Conservation (phyloP, 2,113 vertebrate species). For the Bos indicus region DNA sequence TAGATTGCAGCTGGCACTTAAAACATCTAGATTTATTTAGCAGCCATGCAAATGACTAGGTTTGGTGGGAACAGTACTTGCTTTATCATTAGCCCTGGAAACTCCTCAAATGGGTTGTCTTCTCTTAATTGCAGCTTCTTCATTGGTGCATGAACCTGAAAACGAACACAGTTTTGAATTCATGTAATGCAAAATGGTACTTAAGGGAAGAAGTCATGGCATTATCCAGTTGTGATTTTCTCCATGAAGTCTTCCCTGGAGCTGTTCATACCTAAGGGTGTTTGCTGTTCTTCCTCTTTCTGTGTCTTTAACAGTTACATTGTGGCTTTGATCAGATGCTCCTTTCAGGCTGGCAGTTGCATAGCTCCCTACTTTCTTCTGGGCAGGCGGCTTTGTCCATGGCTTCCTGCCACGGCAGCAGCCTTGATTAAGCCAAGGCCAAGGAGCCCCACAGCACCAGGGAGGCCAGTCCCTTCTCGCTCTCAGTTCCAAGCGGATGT, state of each 20-base stretch:
- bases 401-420: conserved; percentile 56
- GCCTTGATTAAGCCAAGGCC: conserved; percentile 70
- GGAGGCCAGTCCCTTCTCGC: not conserved
- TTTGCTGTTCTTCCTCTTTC: not conserved
- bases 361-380: conserved; percentile 65
- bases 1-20: not conserved
- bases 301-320: conserved; percentile 41
- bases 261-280: not conserved
- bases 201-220: not conserved
- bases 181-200: not conserved
- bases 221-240: not conserved
- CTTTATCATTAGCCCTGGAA: not conserved
- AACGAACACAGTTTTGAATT: not conserved
- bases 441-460: conserved; percentile 27
- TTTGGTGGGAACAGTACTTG: not conserved
- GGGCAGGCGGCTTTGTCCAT: conserved; percentile 60
- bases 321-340: conserved; percentile 58
- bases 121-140: not conserved
- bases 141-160: not conserved
- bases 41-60: not conserved
- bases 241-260: not conserved
- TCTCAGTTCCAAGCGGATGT: conserved; percentile 42
- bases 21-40: not conserved
- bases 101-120: not conserved
- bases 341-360: conserved; percentile 63